These are phyloP conservation scores for Suillia variegata DNA, from an alignment of 2,888 invertebrate species.

Conservation along the genomic window DNA sequence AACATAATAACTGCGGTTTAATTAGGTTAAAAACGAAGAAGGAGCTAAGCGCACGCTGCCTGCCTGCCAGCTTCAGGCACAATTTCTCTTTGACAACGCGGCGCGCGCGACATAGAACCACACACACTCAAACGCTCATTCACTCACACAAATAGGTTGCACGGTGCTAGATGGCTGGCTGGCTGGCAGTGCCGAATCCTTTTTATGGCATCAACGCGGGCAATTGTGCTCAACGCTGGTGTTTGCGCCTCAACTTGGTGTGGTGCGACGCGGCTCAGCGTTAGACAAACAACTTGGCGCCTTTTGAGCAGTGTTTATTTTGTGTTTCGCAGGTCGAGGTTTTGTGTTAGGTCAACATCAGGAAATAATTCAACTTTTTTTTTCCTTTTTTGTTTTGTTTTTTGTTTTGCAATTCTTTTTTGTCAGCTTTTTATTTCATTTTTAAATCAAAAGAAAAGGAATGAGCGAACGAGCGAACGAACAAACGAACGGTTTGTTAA, in stretches of 20 bases:
- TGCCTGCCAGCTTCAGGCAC: too few relatives aligned
- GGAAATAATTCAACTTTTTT: background rate
- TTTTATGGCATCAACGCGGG: background rate
- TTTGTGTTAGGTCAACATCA: background rate
- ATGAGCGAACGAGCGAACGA: too few relatives aligned
- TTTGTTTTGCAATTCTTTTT: constrained; percentile 5
- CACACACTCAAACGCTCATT: too few relatives aligned
- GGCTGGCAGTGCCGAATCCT: too few relatives aligned
- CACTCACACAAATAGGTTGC: too few relatives aligned
- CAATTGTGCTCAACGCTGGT: background rate
- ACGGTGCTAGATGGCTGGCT: too few relatives aligned
- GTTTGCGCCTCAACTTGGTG: background rate
- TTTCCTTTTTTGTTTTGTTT: background rate
- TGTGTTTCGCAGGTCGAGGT: background rate
- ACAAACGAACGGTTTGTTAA: too few relatives aligned
- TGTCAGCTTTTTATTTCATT: background rate
- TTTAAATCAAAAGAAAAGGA: too few relatives aligned
- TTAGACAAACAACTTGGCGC: background rate
- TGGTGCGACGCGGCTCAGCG: background rate
- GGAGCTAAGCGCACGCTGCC: background rate
- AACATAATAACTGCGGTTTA: constrained; percentile 37
- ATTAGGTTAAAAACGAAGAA: constrained; percentile 44
- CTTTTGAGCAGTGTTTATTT: background rate
- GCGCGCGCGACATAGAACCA: too few relatives aligned
- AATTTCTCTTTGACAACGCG: too few relatives aligned